Base-by-base conservation (phyloP, 1,140 invertebrate species). In the Brachionus koreanus region DNA sequence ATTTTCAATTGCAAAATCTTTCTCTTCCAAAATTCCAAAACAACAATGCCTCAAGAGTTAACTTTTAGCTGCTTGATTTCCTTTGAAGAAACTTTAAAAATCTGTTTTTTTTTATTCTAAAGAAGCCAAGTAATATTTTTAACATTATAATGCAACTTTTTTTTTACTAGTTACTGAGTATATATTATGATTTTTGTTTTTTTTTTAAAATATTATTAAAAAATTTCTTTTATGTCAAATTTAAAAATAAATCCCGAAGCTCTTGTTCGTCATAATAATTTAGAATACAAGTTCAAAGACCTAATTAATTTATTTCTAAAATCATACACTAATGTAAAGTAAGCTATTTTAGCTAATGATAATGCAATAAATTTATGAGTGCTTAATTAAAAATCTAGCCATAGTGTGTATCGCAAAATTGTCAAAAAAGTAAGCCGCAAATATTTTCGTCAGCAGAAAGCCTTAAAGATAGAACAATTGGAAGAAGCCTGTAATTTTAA, bases 271-370 rank as follows among this genome's bases (percentile, higher is more conserved):
- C 69, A 74, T 29, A 29, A 74, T 12, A 16, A 29, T 25, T 25
- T 25, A 10, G 69, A 74, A 25, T 74, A 74, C 39, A 74, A 74
- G 4, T 74, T 74, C 43, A 74, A 74, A 46, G 39, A 74, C 13
- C 23, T 74, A 0, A 29, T 74, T 25, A 19, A 74, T 29, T 25
- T 74, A 5, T 46, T 25, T 74, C 12, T 74, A 19, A 46, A 74
- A 74, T 12, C 39, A 0, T 74, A 33, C 19, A 23, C 16, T 6
- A 46, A 42, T 42, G 33, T 74, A 6, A 74, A 74, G 69, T 74
- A 74, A 49, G 16, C 25, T 74, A 46, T 25, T 39, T 39, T 10
- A 16, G 10, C 5, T 16, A 43, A 5, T 5, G 10, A 29, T 29
- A 72, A 19, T 19, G 3, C 12, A 6, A 16, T 42, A 43, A 19